Percentiles rank a stretch among this genome's conserved stretches.
Conservation (phyloP, 2,113 vertebrate genomes). For the Herpetotheres cachinnans region DNA sequence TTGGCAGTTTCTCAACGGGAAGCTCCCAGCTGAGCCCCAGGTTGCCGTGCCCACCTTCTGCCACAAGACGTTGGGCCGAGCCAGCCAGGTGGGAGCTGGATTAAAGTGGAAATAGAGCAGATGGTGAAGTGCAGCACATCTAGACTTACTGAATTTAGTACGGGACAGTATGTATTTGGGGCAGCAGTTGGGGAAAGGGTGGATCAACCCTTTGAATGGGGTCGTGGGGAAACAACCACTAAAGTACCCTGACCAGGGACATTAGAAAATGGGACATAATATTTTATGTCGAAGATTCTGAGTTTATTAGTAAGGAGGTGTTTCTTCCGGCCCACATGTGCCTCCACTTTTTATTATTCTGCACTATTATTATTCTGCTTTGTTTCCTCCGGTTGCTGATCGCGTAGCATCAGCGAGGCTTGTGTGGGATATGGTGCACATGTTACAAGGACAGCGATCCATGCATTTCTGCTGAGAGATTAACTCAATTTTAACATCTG, state of each 20-base stretch:
- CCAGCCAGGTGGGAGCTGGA: constrained; percentile 19
- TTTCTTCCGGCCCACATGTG: neutral
- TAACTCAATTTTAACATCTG: neutral
- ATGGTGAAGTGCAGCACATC: neutral
- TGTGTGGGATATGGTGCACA: fast-evolving
- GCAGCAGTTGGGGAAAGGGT: neutral
- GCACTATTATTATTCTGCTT: too few relatives aligned
- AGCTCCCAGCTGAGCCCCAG: neutral
- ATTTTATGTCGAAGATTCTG: neutral
- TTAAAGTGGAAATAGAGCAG: neutral
- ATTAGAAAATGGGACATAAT: neutral
- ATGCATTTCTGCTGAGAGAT: neutral
- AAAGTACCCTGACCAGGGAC: neutral
- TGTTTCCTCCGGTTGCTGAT: neutral
- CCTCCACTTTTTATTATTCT: neutral
- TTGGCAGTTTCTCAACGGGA: neutral
- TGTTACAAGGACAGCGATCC: neutral
- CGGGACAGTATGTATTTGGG: neutral
- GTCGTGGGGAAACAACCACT: neutral
- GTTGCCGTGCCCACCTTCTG: neutral
- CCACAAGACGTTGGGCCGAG: neutral
- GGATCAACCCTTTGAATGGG: neutral
- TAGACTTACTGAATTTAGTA: neutral
- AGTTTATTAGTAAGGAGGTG: neutral
- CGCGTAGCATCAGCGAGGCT: fast-evolving